These are phyloP conservation scores for Montipora efflorescens DNA, from an alignment of 64 coral and sea anemone species.

Conservation along the genomic window DNA sequence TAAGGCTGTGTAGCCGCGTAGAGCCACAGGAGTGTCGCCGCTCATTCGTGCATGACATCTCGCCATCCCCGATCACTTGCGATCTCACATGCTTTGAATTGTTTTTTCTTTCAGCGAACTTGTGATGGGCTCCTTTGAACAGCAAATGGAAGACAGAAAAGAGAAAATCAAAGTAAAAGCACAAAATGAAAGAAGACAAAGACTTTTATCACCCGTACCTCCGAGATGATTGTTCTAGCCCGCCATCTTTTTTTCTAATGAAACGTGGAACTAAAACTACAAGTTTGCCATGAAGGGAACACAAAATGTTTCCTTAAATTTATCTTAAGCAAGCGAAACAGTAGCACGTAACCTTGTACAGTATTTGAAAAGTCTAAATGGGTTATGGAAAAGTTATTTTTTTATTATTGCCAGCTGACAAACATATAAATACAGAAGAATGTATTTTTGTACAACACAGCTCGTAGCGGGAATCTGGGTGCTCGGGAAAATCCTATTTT, in stretches of 20 bases:
- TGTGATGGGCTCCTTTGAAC: conserved; percentile 91
- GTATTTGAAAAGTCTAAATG: too few species aligned
- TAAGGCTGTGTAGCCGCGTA: too few species aligned
- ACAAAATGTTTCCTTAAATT: neutral
- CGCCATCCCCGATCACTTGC: too few species aligned
- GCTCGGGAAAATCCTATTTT: neutral
- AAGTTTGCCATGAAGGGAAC: neutral
- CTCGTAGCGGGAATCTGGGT: neutral
- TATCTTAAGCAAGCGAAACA: neutral
- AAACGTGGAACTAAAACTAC: too few species aligned
- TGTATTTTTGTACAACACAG: neutral
- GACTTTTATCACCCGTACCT: conserved; percentile 76
- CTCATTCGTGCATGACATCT: too few species aligned
- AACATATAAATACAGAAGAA: neutral
- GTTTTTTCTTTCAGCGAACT: conserved; percentile 86
- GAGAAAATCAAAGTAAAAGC: conserved; percentile 94
- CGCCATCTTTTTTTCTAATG: too few species aligned
- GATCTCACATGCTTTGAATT: neutral
- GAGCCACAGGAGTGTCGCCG: too few species aligned
- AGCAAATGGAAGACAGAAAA: conserved; percentile 91
- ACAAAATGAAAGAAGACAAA: conserved; percentile 76
- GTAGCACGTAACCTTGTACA: neutral
- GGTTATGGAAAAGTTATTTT: neutral
- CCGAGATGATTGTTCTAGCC: neutral
- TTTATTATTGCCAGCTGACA: neutral